Base-by-base conservation (phyloP, 2,113 vertebrate species). In the Nettapus auritus region DNA sequence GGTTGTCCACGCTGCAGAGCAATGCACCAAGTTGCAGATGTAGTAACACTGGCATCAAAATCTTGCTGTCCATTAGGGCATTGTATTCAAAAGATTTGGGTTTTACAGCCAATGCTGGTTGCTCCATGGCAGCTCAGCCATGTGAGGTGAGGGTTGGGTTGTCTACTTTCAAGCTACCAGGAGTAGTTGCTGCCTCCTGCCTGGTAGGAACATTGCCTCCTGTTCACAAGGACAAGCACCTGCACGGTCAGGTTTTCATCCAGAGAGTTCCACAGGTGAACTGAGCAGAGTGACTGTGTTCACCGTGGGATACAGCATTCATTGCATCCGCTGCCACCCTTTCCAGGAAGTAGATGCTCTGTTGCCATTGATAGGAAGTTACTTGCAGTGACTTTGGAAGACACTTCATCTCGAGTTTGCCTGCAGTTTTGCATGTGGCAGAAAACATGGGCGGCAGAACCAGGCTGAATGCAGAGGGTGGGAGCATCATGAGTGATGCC, bases 231-330 rank as follows among this genome's bases (percentile, higher is more conserved):
- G 62, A 77, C 44, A 62, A 75, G 19, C 0, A 3, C 4, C 22
- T 48, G 14, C 34, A 63, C 3, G 1, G 68, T 20, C 63, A 50
- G 46, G 9, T 21, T 73, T 63, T 25, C 3, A 3, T 29, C 14
- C 16, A 13, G 56, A 29, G 63, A 29, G 22, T 17, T 50, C 26
- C 38, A 11, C 0, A 7, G 52, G 66, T 5, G 25, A 33, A 23
- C 50, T 15, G 3, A 36, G 13, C 18, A 0, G 0, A 31, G 48
- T 12, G 50, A 59, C 48, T 18, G 33, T 0, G 1, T 36, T 79
- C 11, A 4, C 22, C 0, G 1, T 17, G 46, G 44, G 22, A 42
- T 53, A 7, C 28, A 52, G 26, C 21, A 8, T 21, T 53, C 55
- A 70, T 44, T 70, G n/a, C 17, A 18, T 69, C 57, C 26, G 73